Base-by-base conservation (phyloP, 2,888 invertebrate genomes). In the Atherix ibis region DNA sequence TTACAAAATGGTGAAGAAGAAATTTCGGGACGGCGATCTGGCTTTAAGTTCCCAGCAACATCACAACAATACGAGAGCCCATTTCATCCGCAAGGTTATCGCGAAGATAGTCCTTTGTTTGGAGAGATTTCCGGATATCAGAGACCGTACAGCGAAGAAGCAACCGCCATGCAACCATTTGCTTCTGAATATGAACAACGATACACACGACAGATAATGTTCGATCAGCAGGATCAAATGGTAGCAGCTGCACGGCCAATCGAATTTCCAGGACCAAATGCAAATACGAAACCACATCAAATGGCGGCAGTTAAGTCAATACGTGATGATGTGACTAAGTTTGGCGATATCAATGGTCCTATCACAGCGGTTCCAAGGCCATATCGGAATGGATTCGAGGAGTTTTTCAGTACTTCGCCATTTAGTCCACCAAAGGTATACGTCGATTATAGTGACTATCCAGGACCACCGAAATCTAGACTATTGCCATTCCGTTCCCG, bases 251-350 rank as follows among this genome's bases (percentile, higher is more conserved):
- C 45, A 13, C 50, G 53, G 13, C 48, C 52, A 14, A 51, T 58
- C 19, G 61, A 60, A 44, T 58, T 58, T 35, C 57, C 60, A 9
- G 56, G 56, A 1, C 27, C 52, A 37, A 50, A 47, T 24, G 45
- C 53, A 27, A 58, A 56, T 35, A 48, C 50, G 5, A 53, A 55
- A 39, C 58, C 60, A 0, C 56, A 56, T 19, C 48, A 53, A 2
- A 46, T 48, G 0, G 43, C 40, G 1, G 33, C 41, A 1, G 52
- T 51, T 2, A 56, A 58, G 38, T 42, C 50, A 4, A 60, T 51
- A 39, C 56, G 57, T 27, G 62, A 62, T 25, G 62, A 62, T 29
- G 60, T 62, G 3, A 62, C 62, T 18, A 62, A 62, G 41, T 62
- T 62, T 32, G 62, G 62, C 2, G 62, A 62, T 25, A 46, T 58